phyloP scores from a whole-genome alignment of 2,888 invertebrate species.

The Itoplectis maculator region DNA sequence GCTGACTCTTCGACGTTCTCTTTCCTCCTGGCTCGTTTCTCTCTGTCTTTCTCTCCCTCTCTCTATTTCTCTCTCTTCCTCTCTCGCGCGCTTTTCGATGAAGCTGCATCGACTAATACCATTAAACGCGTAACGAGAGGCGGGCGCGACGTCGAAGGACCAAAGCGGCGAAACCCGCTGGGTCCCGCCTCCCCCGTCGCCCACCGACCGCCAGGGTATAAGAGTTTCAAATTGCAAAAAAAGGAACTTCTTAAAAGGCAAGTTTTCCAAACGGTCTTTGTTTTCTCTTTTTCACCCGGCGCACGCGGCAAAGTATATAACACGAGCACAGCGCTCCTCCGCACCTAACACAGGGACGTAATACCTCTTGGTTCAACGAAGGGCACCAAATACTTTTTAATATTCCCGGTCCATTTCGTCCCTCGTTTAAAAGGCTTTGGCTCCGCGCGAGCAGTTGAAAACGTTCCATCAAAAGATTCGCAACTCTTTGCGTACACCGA shows the following conservation, averaged over 20 bases:
- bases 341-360: too few species aligned
- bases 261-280: slow-evolving; percentile 74
- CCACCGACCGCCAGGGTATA: slow-evolving; percentile 36
- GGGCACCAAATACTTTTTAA: slow-evolving; percentile 17
- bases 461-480: background rate
- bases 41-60: slow-evolving; percentile 8
- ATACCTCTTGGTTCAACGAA: slow-evolving; percentile 31
- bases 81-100: slow-evolving; percentile 43
- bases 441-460: background rate
- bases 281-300: slow-evolving; percentile 66
- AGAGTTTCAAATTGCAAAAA: slow-evolving; percentile 69
- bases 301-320: slow-evolving; percentile 33
- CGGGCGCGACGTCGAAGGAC: slow-evolving; percentile 51
- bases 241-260: slow-evolving; percentile 78
- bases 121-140: slow-evolving; percentile 69
- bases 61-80: slow-evolving; percentile 9
- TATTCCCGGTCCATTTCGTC: background rate
- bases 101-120: slow-evolving; percentile 68
- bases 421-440: slow-evolving; percentile 12
- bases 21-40: slow-evolving; percentile 3
- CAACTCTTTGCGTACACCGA: background rate
- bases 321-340: background rate
- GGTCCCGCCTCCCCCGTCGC: background rate
- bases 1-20: slow-evolving; percentile 67
- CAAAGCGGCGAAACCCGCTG: slow-evolving; percentile 34